These are phyloP conservation scores for Ladona fulva DNA, from an alignment of 1,140 invertebrate species.

Conservation along the genomic window DNA sequence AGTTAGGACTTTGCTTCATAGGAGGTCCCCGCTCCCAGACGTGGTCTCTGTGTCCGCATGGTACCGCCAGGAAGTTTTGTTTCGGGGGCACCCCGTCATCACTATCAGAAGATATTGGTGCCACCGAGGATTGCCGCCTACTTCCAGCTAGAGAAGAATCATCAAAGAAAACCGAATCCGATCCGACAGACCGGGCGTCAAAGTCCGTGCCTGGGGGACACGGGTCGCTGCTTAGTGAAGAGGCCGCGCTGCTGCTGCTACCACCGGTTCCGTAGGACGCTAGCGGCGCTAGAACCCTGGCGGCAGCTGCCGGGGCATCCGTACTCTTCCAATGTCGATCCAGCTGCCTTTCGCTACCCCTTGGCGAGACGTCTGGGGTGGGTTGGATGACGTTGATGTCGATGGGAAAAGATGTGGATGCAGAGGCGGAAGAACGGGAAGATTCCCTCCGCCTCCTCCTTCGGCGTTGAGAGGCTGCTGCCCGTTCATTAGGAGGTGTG, in stretches of 20 bases:
- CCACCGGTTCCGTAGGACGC: slow-evolving; percentile 10
- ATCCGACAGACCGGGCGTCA: slow-evolving; percentile 16
- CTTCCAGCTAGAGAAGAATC: not conserved
- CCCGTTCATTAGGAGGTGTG: not conserved
- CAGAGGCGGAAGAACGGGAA: not conserved
- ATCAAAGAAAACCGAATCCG: slow-evolving; percentile 18
- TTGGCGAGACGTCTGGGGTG: slow-evolving; percentile 30
- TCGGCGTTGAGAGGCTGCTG: not conserved
- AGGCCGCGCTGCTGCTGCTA: not conserved
- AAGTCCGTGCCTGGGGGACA: not conserved
- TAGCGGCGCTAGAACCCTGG: not conserved
- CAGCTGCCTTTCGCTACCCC: slow-evolving; percentile 26
- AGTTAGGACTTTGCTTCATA: not conserved
- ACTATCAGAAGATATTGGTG: not conserved
- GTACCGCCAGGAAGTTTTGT: not conserved
- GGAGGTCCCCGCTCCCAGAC: not conserved
- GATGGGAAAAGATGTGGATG: slow-evolving; percentile 20
- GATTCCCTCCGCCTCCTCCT: not conserved
- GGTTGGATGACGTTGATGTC: slow-evolving; percentile 32
- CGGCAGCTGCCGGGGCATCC: not conserved
- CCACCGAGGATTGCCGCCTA: not conserved
- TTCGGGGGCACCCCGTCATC: not conserved
- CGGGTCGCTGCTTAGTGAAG: not conserved
- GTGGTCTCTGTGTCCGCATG: not conserved
- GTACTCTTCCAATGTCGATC: not conserved